Conservation (phyloP, 2,888 invertebrate genomes). For the Sthenelais limicola region DNA sequence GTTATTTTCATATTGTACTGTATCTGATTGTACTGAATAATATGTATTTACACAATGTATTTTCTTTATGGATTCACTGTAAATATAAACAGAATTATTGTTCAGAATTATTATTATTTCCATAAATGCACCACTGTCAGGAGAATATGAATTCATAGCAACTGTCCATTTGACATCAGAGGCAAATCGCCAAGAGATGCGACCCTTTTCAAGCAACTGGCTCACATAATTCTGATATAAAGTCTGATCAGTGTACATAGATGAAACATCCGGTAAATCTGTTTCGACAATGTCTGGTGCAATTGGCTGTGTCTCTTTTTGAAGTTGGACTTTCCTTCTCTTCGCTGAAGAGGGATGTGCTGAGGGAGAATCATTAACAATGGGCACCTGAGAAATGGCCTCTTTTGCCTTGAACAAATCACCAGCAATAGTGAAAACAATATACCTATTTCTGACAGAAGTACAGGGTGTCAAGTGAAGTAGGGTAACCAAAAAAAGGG, state of each 20-base stretch:
- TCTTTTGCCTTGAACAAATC: not conserved
- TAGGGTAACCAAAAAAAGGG: too few species aligned
- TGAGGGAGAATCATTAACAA: not conserved
- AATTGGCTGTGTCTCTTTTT: not conserved
- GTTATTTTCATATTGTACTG: too few species aligned
- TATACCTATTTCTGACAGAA: not conserved
- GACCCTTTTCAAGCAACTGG: not conserved
- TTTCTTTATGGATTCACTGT: not conserved
- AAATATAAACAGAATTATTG: not conserved
- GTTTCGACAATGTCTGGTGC: not conserved
- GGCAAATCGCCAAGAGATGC: not conserved
- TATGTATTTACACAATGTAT: too few species aligned
- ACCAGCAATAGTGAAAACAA: not conserved
- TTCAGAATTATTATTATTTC: not conserved
- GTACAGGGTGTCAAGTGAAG: too few species aligned
- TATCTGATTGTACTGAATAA: too few species aligned
- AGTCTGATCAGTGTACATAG: not conserved
- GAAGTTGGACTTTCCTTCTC: not conserved
- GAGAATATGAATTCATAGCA: not conserved
- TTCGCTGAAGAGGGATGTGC: not conserved
- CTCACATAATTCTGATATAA: not conserved
- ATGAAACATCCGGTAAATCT: not conserved
- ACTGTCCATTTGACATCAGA: not conserved
- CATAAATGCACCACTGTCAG: not conserved
- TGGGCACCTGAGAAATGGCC: not conserved